Evolutionary conservation across 2,113 vertebrate genomes (phyloP), one percentile per base, ranked within the genome.

Genomic region (Sturnus vulgaris): DNA sequence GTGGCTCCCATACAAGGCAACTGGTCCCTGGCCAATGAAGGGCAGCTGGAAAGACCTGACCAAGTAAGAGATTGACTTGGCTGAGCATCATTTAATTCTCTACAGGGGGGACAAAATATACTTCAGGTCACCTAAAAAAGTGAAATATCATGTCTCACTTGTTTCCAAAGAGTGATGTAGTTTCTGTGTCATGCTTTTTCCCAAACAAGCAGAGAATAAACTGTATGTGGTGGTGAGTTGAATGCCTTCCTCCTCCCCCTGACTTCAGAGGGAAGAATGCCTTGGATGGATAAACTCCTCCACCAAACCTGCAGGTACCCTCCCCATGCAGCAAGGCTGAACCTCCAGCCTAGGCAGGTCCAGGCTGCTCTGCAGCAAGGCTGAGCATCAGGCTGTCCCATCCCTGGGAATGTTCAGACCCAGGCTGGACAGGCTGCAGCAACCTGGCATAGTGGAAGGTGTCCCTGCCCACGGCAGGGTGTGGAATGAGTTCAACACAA

Each of bases 31-130:
- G 78, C 53, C 94, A 92, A 57, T 4, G 1, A 63, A 89, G 78
- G 73, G 76, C 60, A 91, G 77, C 85, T 90, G 88, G 86, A 68
- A 84, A 82, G 82, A 31, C 82, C 90, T 97, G 89, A 82, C 93
- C 88, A 97, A 97, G 95, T 92, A 95, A 95, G 96, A 95, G 77
- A 40, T 64, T 75, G 64, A 96, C n/a, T 96, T 97, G 96, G 93
- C 91, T 87, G 89, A 69, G 83, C 89, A 95, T 85, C 83, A 37
- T 30, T 92, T 75, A n/a, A 40, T 75, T 79, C 91, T 69, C 77
- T 40, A 37, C 81, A 71, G 55, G 20, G 10, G 10, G 24, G 37
- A 73, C 30, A 60, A 89, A 88, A 93, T 19, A 42, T 5, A 56
- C 18, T 15, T 15, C 6, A 12, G 39, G 53, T 73, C 80, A 88